Conservation (phyloP, 2,113 vertebrate genomes). For the Apaloderma vittatum region DNA sequence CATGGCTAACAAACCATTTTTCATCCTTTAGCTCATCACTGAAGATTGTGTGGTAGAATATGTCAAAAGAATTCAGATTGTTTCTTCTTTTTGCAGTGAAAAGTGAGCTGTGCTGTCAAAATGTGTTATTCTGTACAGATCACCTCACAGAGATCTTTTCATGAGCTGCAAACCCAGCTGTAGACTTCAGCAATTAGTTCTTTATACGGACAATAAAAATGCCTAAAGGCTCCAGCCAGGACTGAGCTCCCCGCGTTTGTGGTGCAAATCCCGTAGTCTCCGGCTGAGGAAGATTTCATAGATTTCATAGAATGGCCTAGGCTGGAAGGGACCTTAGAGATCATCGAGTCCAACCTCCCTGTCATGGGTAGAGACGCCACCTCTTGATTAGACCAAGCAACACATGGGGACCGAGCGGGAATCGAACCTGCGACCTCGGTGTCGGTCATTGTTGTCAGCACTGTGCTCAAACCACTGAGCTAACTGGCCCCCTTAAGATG, state of each 20-base stretch:
- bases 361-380: too few relatives aligned
- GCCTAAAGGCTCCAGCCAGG: background rate
- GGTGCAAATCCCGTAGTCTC: background rate
- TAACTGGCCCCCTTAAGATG: too few relatives aligned
- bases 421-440: too few relatives aligned
- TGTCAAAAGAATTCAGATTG: background rate
- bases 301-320: too few relatives aligned
- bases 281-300: background rate
- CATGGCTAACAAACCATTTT: background rate
- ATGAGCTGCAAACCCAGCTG: background rate
- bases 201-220: background rate
- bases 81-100: background rate
- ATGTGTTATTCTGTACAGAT: background rate
- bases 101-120: accelerated
- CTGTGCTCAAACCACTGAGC: too few relatives aligned
- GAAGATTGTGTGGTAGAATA: background rate
- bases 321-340: too few relatives aligned
- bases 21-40: background rate
- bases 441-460: too few relatives aligned
- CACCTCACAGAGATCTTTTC: background rate
- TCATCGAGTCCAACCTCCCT: too few relatives aligned
- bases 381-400: too few relatives aligned
- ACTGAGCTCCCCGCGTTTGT: background rate
- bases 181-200: background rate
- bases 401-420: too few relatives aligned